Evolutionary conservation across 2,797 vertebrate genomes (phyloP), one percentile per base, ranked within the genome.

Genomic region (Lacerta bilineata): DNA sequence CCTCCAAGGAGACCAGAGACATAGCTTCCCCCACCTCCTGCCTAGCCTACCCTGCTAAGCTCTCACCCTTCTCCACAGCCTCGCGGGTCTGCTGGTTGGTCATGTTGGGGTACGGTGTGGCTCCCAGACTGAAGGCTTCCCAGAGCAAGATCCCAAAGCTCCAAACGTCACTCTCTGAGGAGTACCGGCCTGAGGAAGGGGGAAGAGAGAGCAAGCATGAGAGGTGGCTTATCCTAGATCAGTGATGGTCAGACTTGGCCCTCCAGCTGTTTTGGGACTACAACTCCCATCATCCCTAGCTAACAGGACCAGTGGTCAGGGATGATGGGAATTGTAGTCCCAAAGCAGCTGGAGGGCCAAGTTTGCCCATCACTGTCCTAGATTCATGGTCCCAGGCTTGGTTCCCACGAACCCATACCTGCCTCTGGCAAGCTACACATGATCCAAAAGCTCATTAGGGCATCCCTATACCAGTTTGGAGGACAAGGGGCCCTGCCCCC

Each of bases 71-170:
- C 85, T 99, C 98, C 81, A 99, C 97, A 1, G 98, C 97, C 1
- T 99, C 98, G 6, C 98, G 97, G 0, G 98, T 98, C 95, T 99
- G 98, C 90, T 98, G 98, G 93, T 99, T 99, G 96, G 66, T 98
- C 97, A 99, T 98, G 94, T 95, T 97, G 72, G 97, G 86, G 75
- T 99, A 99, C 0, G 99, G 99, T 0, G 97, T 93, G 3, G 97
- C 96, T 0, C 99, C 99, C 92, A 98, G 94, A 87, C 98, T 98
- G 96, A 99, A 99, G 23, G 98, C 96, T 96, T 99, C 99, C 99
- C 99, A 99, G 43, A 99, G 95, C 76, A 99, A 94, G 78, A 99
- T 94, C 2, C 99, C 99, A 2, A 99, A 99, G 94, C 99, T 99
- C 99, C 99, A 99, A 76, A 99, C 97, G 0, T 99, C 99, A 0